Base-by-base conservation (phyloP, 2,888 invertebrate species). In the Hermaeophaga mercurialis region DNA sequence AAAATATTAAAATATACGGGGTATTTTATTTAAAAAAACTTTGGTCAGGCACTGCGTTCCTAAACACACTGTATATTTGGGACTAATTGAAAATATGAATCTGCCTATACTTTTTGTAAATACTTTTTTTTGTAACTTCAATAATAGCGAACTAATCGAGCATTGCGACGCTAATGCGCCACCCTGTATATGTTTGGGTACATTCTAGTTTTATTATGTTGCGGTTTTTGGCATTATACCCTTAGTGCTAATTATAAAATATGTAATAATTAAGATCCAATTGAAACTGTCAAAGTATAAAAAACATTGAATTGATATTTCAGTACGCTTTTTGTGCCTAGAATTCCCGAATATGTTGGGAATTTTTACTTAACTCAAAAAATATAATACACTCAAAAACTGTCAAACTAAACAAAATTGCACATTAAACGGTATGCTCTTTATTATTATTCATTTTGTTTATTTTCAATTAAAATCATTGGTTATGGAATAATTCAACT, bases 321-420 rank as follows among this genome's bases (percentile, higher is more conserved):
- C 54, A 54, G 54, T 58, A 58, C 54, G 58, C 58, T 58, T 54
- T 54, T 54, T 26, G 58, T 58, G 58, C 58, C 58, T 58, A 48
- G 45, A 48, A 58, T 58, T 54, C 48, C 49, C 45, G 12, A 14
- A 18, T 15, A 48, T 12, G 24, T 48, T 45, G 57, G 57, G 36
- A 54, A 49, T 45, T 39, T 45, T 34, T 15, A 52, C 49, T 24
- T 43, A 15, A 19, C 33, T 22, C 22, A 22, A 46, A 47, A 47
- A 52, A 18, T 19, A 48, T 19, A 48, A 33, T 49, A 54, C 43
- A 53, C 33, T 47, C 19, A 12, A 54, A 50, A 48, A 44, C 36
- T 45, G 17, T 49, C 18, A 15, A 36, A 15, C 18, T 26, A 19
- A 46, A 39, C 18, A 39, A 26, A 39, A 31, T 14, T 48, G 38